Conservation (phyloP, 1,140 invertebrate species). For the Pseudomyrmex concolor region DNA sequence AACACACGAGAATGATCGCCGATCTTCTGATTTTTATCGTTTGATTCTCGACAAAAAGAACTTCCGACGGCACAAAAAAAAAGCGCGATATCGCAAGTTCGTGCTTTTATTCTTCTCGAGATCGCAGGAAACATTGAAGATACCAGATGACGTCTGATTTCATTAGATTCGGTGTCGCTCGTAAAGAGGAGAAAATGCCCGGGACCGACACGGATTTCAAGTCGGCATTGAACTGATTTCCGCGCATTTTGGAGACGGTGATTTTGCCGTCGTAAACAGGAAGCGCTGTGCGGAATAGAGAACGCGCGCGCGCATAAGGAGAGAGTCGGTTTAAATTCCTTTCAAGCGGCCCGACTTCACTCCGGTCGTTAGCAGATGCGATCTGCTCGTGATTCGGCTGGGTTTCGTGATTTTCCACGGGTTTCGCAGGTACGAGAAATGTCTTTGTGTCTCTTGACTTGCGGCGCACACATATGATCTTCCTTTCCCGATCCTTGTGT, state of each 20-base stretch:
- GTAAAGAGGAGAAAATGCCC: slow-evolving; percentile 70
- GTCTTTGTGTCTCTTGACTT: slow-evolving; percentile 53
- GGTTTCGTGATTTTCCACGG: slow-evolving; percentile 73
- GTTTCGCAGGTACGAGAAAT: slow-evolving; percentile 45
- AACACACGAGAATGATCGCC: not conserved
- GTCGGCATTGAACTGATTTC: slow-evolving; percentile 77
- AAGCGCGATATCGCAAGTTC: not conserved
- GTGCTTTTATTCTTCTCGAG: not conserved
- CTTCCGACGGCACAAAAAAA: not conserved
- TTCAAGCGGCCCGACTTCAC: slow-evolving; percentile 59
- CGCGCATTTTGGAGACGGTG: slow-evolving; percentile 78
- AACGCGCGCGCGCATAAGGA: not conserved
- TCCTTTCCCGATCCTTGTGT: slow-evolving; percentile 30
- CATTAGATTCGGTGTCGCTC: slow-evolving; percentile 76
- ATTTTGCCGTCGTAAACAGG: slow-evolving; percentile 72
- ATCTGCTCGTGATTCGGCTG: slow-evolving; percentile 75
- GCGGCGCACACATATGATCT: slow-evolving; percentile 47
- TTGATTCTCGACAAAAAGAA: not conserved
- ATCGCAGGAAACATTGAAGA: slow-evolving; percentile 53
- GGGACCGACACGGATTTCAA: slow-evolving; percentile 77
- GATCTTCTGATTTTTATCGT: not conserved
- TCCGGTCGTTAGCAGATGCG: slow-evolving; percentile 75
- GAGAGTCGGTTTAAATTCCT: slow-evolving; percentile 62
- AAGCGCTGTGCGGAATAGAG: not conserved
- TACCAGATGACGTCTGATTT: slow-evolving; percentile 72